These are phyloP conservation scores for Pollenia labialis DNA, from an alignment of 2,888 invertebrate species.

Conservation along the genomic window DNA sequence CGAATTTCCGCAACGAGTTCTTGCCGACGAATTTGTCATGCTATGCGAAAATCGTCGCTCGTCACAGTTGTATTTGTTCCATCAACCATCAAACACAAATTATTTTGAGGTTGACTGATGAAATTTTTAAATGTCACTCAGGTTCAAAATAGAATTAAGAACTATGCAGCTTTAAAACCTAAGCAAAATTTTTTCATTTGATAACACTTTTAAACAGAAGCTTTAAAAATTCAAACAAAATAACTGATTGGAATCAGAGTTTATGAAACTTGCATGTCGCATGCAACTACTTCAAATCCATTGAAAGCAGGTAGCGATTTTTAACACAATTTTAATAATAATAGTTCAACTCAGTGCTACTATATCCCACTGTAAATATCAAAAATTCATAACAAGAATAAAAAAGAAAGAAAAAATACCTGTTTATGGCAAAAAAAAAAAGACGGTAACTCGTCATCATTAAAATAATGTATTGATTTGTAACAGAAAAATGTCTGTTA, in stretches of 20 bases:
- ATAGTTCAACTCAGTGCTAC: too few species aligned
- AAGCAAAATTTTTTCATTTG: too few species aligned
- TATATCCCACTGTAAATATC: neutral
- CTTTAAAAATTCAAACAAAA: neutral
- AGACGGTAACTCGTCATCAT: neutral
- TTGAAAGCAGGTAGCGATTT: neutral
- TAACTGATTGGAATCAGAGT: conserved; percentile 12
- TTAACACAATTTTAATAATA: neutral
- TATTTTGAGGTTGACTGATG: too few species aligned
- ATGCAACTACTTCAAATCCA: conserved; percentile 10
- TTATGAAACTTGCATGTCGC: conserved; percentile 20
- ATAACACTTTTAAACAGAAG: neutral
- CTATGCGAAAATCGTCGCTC: too few species aligned
- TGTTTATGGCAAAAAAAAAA: neutral
- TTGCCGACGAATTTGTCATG: too few species aligned
- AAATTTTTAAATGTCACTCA: too few species aligned
- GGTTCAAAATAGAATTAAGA: too few species aligned
- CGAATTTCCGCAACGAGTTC: too few species aligned
- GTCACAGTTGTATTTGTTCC: too few species aligned
- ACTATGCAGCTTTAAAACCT: too few species aligned
- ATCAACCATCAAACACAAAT: too few species aligned
- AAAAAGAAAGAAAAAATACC: neutral
- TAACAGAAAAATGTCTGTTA: conserved; percentile 25
- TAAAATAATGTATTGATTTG: conserved; percentile 28
- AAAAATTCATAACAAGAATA: neutral